Percentiles rank a stretch among this genome's conserved stretches.
phyloP scores from a whole-genome alignment of 2,113 vertebrate species.

The Carassius auratus region DNA sequence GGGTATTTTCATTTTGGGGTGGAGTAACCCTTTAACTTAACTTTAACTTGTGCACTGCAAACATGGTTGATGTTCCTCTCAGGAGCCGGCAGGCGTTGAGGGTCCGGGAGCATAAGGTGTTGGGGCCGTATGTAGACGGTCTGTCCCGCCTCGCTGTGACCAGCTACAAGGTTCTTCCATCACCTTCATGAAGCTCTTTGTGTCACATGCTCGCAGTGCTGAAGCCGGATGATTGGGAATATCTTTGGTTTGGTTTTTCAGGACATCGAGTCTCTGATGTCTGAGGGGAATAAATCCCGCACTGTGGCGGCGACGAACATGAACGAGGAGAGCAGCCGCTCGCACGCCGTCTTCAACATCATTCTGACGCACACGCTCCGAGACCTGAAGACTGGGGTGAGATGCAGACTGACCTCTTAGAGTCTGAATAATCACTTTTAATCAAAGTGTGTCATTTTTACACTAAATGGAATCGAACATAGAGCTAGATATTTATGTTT shows the following conservation, averaged over 20 bases:
- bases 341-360: too few relatives aligned
- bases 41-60: neutral
- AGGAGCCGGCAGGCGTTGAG: conserved; percentile 90
- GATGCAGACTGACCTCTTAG: conserved; percentile 27
- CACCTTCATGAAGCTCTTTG: neutral
- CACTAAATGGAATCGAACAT: too few relatives aligned
- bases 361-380: conserved; percentile 89
- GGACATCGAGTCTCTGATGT: conserved; percentile 97
- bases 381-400: conserved; percentile 89
- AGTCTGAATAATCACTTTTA: too few relatives aligned
- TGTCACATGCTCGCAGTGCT: neutral
- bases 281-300: conserved; percentile 49
- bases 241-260: conserved; percentile 57
- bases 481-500: too few relatives aligned
- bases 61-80: conserved; percentile 36
- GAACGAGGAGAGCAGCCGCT: too few relatives aligned
- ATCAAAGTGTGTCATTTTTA: too few relatives aligned
- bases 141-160: conserved; percentile 94
- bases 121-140: conserved; percentile 95
- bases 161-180: conserved; percentile 86
- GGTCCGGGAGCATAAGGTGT: conserved; percentile 94
- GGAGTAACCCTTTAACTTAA: too few relatives aligned
- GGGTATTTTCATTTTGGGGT: too few relatives aligned
- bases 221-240: neutral
- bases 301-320: too few relatives aligned